phyloP scores from a whole-genome alignment of 2,888 invertebrate species.

The Drosophila nr. perissopoda region DNA sequence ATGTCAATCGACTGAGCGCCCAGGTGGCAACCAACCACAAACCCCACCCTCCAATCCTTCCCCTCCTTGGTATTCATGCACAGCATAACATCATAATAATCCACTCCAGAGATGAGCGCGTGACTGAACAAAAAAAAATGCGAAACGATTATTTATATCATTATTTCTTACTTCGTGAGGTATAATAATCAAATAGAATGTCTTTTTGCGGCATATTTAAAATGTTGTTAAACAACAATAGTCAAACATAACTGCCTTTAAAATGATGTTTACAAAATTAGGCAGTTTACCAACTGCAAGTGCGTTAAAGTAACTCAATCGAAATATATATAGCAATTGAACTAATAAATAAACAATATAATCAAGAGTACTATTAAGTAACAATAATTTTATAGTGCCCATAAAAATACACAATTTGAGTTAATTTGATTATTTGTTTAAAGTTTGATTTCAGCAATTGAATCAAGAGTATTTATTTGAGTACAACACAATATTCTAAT shows the following conservation, averaged over 20 bases:
- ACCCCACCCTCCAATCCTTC: background rate
- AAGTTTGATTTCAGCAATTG: background rate
- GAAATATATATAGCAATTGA: background rate
- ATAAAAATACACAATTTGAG: background rate
- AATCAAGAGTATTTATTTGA: background rate
- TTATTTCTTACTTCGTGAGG: background rate
- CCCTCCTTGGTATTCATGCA: conserved; percentile 1
- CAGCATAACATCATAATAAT: conserved; percentile 19
- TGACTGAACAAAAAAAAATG: conserved; percentile 1
- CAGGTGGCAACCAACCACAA: conserved; percentile 11
- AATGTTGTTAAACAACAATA: background rate
- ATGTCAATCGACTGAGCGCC: conserved; percentile 17
- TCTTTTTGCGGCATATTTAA: background rate
- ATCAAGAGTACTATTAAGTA: background rate
- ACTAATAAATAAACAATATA: background rate
- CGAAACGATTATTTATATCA: background rate
- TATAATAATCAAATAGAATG: background rate
- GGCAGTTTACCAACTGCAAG: background rate
- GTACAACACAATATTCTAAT: background rate
- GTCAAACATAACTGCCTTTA: background rate
- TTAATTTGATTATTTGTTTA: background rate
- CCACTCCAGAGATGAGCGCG: conserved; percentile 10
- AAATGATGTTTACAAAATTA: background rate
- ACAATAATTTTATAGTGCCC: background rate
- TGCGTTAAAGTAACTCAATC: background rate